These are phyloP conservation scores for Dilophus febrilis DNA, from an alignment of 2,888 invertebrate species.

Conservation along the genomic window DNA sequence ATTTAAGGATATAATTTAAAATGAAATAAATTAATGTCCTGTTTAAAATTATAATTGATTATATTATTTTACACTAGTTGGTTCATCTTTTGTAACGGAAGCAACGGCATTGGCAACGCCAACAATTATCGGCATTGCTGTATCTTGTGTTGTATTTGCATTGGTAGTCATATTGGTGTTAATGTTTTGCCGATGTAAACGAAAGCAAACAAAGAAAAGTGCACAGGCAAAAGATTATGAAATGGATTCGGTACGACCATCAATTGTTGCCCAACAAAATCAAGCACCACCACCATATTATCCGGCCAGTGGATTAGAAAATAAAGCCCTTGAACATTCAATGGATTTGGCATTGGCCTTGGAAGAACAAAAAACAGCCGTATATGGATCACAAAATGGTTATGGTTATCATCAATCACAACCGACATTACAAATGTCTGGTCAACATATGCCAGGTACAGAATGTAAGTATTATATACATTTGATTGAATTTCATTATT, in stretches of 20 bases:
- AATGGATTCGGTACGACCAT: slow-evolving; percentile 73
- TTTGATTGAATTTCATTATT: too few relatives aligned
- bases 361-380: slow-evolving; percentile 72
- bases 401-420: slow-evolving; percentile 65
- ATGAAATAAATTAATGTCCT: not conserved
- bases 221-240: slow-evolving; percentile 73
- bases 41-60: not conserved
- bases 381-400: slow-evolving; percentile 69
- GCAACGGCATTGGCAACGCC: slow-evolving; percentile 60
- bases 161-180: slow-evolving; percentile 57
- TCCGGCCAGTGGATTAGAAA: slow-evolving; percentile 75
- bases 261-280: slow-evolving; percentile 70
- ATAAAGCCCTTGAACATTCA: slow-evolving; percentile 79
- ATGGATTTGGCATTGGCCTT: slow-evolving; percentile 67
- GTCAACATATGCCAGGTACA: slow-evolving; percentile 41
- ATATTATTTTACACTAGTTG: slow-evolving; percentile 35
- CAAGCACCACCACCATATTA: slow-evolving; percentile 82
- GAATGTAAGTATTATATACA: slow-evolving; percentile 74
- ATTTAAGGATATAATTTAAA: not conserved
- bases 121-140: slow-evolving; percentile 59
- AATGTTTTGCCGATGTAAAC: slow-evolving; percentile 72
- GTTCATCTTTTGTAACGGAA: slow-evolving; percentile 64
- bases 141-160: slow-evolving; percentile 64
- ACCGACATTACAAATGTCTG: slow-evolving; percentile 39
- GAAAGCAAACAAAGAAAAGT: slow-evolving; percentile 66